Conservation (phyloP, 2,888 invertebrate genomes). For the Sesia bembeciformis region DNA sequence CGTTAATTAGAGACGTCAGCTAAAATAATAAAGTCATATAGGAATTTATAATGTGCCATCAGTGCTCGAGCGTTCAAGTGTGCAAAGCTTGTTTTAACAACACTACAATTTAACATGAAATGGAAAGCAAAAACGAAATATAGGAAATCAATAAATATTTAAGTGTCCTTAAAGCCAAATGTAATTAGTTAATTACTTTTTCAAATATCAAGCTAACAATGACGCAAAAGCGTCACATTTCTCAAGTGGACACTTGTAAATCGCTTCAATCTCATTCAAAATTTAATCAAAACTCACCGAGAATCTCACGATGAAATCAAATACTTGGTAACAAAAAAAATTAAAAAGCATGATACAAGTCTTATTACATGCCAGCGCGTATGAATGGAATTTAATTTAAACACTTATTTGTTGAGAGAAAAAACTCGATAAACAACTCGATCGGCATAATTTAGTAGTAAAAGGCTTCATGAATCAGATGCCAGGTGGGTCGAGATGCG, state of each 20-base stretch:
- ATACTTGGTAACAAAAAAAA: constrained; percentile 4
- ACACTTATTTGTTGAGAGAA: constrained; percentile 30
- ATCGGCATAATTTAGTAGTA: constrained; percentile 27
- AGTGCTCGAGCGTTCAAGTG: too few species aligned
- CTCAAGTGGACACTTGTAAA: not conserved
- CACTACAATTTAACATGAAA: too few species aligned
- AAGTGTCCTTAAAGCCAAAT: too few species aligned
- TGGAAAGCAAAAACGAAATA: too few species aligned
- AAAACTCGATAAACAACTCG: constrained; percentile 29
- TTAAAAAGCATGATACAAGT: constrained; percentile 13
- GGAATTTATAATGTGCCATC: too few species aligned
- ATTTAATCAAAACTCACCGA: constrained; percentile 9
- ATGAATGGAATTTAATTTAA: constrained; percentile 46
- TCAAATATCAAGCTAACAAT: too few species aligned
- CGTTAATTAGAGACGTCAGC: too few species aligned
- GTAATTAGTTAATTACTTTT: too few species aligned
- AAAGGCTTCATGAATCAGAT: constrained; percentile 27
- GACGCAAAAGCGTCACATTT: not conserved
- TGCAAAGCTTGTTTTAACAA: too few species aligned
- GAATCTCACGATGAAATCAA: constrained; percentile 10
- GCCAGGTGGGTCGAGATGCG: constrained; percentile 27
- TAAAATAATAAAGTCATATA: too few species aligned
- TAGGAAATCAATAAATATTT: too few species aligned
- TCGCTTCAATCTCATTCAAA: not conserved
- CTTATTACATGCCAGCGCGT: constrained; percentile 29